Conservation (phyloP, 35 echinoderm and acorn worm species). For the Lytechinus pictus region DNA sequence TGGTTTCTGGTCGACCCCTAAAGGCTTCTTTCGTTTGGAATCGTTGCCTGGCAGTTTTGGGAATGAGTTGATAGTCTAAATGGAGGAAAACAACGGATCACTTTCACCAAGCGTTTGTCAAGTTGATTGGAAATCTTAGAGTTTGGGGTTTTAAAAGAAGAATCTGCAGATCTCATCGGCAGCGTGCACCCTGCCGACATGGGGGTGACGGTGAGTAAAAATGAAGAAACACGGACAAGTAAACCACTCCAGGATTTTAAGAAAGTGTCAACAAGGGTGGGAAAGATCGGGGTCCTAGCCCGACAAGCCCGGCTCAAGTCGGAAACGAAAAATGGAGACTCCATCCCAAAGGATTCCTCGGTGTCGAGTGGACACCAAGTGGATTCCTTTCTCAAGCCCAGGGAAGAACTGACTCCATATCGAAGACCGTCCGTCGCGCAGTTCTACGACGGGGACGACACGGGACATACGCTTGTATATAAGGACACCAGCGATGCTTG, state of each 20-base stretch:
- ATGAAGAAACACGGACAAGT: slow-evolving; percentile 1
- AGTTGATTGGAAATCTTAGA: neutral
- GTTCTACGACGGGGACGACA: slow-evolving; percentile 27
- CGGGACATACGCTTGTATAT: slow-evolving; percentile 60
- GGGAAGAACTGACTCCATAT: neutral
- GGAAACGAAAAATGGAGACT: neutral
- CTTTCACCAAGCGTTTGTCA: neutral
- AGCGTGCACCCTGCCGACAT: neutral
- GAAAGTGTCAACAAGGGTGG: slow-evolving; percentile 19
- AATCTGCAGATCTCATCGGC: neutral
- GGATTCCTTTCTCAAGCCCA: neutral
- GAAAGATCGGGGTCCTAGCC: slow-evolving; percentile 21
- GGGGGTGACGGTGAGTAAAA: slow-evolving; percentile 43
- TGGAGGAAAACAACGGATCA: neutral
- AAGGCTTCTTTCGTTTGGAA: neutral
- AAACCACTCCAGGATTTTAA: slow-evolving; percentile 32
- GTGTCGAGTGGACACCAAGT: neutral
- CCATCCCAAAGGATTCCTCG: neutral
- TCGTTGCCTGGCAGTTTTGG: neutral
- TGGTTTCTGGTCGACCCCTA: neutral
- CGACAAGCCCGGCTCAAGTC: neutral
- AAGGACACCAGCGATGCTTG: slow-evolving; percentile 85
- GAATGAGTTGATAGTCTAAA: neutral
- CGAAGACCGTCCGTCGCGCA: slow-evolving; percentile 33
- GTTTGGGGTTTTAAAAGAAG: neutral